Base-by-base conservation (phyloP, 1,140 invertebrate genomes). In the Mylabris phalerata region DNA sequence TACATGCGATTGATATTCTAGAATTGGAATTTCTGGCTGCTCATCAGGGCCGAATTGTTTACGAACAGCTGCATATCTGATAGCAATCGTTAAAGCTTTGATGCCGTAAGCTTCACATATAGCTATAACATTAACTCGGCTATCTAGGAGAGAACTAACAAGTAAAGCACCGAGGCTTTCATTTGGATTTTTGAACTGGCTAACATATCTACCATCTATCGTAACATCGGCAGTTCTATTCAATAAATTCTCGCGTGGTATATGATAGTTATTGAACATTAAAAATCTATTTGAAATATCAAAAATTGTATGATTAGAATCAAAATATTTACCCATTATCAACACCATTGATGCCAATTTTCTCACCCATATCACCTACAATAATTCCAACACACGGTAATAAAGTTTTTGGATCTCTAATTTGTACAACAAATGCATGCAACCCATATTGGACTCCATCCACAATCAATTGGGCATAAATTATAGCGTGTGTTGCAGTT, bases 1-100 rank as follows among this genome's bases (percentile, higher is more conserved):
- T 66, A 87, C 83, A 73, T 92, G 92, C 55, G 93, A 76, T 71
- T 90, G 92, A 80, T 98, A 98, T 74, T 97, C 93, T 54, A 98
- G 78, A 45, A 97, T 87, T 24, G 93, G 84, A 55, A 86, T 79
- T 77, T 95, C 92, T 38, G 58, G 41, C 13, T 56, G 49, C 11
- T 62, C 79, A 27, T 79, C 73, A 4, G 79, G 73, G 3, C 90
- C 90, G 75, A 97, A 98, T 77, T 98, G 95, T 73, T 82, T 87
- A 48, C 95, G 79, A 1, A 89, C 85, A 2, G 90, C 91, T 27
- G 92, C 91, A 77, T 98, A 98, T 39, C 95, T 80, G 24, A 95
- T 79, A 0, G 93, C 90, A 61, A 98, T 96, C 0, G 87, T 82
- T 1, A 95, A 75, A 11, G 87, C 89, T 57, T 86, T 79, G 42